Conservation (phyloP, 1,140 invertebrate genomes). For the Drosophila sechellia region DNA sequence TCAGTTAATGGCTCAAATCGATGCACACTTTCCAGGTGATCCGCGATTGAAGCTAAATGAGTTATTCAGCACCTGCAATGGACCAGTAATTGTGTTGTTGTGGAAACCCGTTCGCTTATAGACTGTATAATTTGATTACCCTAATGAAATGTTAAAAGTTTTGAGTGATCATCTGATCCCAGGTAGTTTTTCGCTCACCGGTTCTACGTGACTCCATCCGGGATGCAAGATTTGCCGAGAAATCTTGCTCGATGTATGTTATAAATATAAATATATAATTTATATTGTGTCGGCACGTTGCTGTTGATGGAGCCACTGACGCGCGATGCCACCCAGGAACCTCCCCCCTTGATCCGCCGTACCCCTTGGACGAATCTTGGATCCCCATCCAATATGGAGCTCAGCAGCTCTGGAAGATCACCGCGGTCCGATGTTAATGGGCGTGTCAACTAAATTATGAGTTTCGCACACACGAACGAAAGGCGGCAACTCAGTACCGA, state of each 20-base stretch:
- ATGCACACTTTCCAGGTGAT: background rate
- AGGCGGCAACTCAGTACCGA: constrained; percentile 37
- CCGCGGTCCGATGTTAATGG: constrained; percentile 63
- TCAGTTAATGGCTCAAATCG: background rate
- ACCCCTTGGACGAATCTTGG: constrained; percentile 11
- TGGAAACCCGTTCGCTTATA: constrained; percentile 45
- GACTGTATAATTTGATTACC: constrained; percentile 43
- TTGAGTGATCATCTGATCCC: constrained; percentile 28
- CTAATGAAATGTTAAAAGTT: constrained; percentile 47
- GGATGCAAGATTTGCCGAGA: constrained; percentile 8
- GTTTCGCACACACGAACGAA: constrained; percentile 72
- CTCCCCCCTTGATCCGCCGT: constrained; percentile 4
- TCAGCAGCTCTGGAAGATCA: constrained; percentile 16
- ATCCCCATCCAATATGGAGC: background rate
- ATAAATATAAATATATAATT: constrained; percentile 68
- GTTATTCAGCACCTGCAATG: constrained; percentile 19
- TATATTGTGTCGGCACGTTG: constrained; percentile 78
- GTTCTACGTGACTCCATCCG: constrained; percentile 46
- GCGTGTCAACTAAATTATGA: constrained; percentile 83
- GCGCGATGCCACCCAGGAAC: constrained; percentile 70
- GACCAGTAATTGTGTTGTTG: constrained; percentile 19
- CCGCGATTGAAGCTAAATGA: constrained; percentile 13
- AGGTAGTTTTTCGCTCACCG: constrained; percentile 6
- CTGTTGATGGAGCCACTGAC: constrained; percentile 75
- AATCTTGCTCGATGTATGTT: constrained; percentile 37